Conservation (phyloP, 1,140 invertebrate species). For the Drosophila trapezifrons region DNA sequence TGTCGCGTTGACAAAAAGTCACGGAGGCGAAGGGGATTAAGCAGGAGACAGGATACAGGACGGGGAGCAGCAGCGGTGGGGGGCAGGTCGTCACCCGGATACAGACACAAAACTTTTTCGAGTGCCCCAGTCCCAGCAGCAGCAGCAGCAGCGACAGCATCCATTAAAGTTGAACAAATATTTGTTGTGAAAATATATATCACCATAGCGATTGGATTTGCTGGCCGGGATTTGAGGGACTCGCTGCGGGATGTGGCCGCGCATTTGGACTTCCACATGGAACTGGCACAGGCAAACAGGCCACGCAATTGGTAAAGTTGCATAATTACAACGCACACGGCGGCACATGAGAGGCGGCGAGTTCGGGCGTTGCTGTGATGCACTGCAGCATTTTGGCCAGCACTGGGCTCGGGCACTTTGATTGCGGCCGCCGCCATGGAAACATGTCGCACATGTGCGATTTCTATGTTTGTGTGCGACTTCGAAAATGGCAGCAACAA, state of each 20-base stretch:
- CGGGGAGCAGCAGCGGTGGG: conserved; percentile 4
- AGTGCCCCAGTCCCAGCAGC: conserved; percentile 55
- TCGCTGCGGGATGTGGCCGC: conserved; percentile 8
- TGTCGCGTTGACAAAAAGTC: conserved; percentile 12
- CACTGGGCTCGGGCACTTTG: conserved; percentile 39
- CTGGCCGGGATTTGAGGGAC: conserved; percentile 15
- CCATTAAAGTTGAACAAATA: conserved; percentile 45
- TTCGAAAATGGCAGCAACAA: conserved; percentile 76
- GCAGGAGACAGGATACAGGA: conserved; percentile 17
- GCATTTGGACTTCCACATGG: not conserved
- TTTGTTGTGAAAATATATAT: conserved; percentile 44
- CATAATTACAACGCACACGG: conserved; percentile 49
- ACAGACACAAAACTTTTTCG: conserved; percentile 56
- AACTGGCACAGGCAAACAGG: conserved; percentile 30
- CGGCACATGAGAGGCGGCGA: conserved; percentile 31
- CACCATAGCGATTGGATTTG: conserved; percentile 20
- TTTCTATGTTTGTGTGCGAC: conserved; percentile 70
- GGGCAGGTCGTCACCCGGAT: conserved; percentile 45
- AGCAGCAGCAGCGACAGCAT: conserved; percentile 33
- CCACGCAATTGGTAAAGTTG: conserved; percentile 51
- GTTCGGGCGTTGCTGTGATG: conserved; percentile 52
- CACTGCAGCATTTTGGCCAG: conserved; percentile 32
- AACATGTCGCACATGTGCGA: conserved; percentile 83
- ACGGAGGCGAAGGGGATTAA: conserved; percentile 33
- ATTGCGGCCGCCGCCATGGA: conserved; percentile 68